phyloP scores from a whole-genome alignment of 2,888 invertebrate species.

The Himalopsyche anomala region DNA sequence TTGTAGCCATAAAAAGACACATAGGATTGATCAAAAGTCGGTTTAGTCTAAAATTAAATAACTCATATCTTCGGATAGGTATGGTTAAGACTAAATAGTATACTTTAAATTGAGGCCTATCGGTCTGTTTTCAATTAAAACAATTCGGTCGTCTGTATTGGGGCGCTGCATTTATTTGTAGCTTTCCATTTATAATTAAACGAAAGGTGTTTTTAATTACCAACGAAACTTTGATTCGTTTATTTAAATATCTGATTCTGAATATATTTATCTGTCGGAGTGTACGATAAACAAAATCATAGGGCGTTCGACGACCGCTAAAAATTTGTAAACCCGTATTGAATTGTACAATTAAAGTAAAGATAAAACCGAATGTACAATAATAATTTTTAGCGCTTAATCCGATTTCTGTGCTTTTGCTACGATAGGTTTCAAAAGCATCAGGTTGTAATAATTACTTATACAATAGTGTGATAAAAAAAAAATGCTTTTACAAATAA shows the following conservation, averaged over 20 bases:
- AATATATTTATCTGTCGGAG: background rate
- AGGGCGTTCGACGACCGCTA: background rate
- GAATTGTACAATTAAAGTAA: background rate
- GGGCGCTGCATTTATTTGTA: constrained; percentile 12
- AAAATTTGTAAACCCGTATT: background rate
- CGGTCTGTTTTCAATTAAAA: background rate
- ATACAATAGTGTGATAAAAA: constrained; percentile 7
- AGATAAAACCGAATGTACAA: background rate
- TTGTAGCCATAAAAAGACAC: constrained; percentile 31
- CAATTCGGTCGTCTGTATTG: background rate
- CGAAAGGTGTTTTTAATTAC: background rate
- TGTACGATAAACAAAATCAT: background rate
- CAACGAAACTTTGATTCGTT: background rate
- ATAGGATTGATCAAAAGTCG: constrained; percentile 8
- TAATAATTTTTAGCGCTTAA: background rate
- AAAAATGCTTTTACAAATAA: background rate
- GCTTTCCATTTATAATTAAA: constrained; percentile 6
- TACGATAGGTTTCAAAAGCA: constrained; percentile 15
- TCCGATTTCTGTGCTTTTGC: background rate
- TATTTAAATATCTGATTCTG: background rate
- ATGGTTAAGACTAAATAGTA: constrained; percentile 20
- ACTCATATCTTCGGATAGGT: constrained; percentile 34
- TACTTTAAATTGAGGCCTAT: background rate
- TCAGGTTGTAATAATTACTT: background rate
- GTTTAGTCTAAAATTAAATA: constrained; percentile 10